Evolutionary conservation across 2,888 invertebrate genomes (phyloP).

Genomic region (Venustoraphidia nigricollis): DNA sequence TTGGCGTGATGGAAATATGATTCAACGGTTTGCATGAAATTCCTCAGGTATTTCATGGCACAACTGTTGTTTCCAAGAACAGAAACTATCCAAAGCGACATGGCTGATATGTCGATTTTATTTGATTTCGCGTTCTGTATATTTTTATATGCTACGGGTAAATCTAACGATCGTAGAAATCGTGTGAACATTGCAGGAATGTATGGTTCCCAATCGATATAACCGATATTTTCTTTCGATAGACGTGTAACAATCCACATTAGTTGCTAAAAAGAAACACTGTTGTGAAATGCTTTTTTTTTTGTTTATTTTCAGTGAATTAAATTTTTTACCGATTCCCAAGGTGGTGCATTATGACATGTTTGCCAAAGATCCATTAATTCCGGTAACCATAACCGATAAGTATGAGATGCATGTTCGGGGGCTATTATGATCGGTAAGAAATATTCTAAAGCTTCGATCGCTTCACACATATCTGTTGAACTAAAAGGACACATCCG

Average conservation of each 20-base stretch:
- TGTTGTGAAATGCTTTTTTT: no score
- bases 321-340: slow-evolving; percentile 39
- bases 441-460: slow-evolving; percentile 56
- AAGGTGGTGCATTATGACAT: slow-evolving; percentile 54
- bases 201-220: slow-evolving; percentile 77
- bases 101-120: slow-evolving; percentile 29
- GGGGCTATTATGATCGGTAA: slow-evolving; percentile 57
- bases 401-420: slow-evolving; percentile 43
- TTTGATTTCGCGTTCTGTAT: slow-evolving; percentile 38
- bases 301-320: background rate
- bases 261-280: slow-evolving; percentile 37
- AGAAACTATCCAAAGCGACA: slow-evolving; percentile 43
- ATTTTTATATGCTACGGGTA: slow-evolving; percentile 65
- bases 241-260: slow-evolving; percentile 59
- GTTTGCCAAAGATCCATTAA: slow-evolving; percentile 63
- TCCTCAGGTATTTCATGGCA: slow-evolving; percentile 56
- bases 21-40: slow-evolving; percentile 68
- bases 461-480: slow-evolving; percentile 30
- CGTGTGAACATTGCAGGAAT: slow-evolving; percentile 61
- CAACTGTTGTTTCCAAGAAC: slow-evolving; percentile 49
- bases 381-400: slow-evolving; percentile 66
- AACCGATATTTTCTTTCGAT: slow-evolving; percentile 60
- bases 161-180: slow-evolving; percentile 54
- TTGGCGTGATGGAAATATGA: slow-evolving; percentile 86
- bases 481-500: slow-evolving; percentile 57